A percentile compares a stretch with the other conserved stretches of the same genome.
Conservation (phyloP, 2,113 vertebrate genomes). For the Leptodactylus fuscus region DNA sequence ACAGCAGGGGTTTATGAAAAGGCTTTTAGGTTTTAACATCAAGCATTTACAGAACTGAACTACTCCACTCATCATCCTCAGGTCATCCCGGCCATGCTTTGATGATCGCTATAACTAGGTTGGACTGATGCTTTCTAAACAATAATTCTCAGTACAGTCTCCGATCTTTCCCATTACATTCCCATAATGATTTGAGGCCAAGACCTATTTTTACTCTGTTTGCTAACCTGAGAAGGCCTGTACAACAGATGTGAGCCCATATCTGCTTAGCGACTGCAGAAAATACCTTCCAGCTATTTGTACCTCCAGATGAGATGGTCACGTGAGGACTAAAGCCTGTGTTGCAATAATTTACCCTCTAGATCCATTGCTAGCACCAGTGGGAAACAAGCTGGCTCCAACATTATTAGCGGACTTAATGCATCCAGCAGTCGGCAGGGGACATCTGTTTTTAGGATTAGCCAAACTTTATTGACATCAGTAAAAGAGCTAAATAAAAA, state of each 20-base stretch:
- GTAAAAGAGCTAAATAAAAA: constrained; percentile 30
- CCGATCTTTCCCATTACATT: neutral
- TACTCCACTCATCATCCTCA: neutral
- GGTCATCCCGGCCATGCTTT: neutral
- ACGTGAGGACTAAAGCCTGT: constrained; percentile 12
- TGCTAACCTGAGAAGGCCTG: constrained; percentile 7
- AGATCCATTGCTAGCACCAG: constrained; percentile 7
- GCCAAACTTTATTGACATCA: constrained; percentile 37
- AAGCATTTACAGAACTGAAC: neutral
- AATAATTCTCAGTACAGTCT: neutral
- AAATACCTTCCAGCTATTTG: constrained; percentile 27
- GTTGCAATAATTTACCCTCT: constrained; percentile 36
- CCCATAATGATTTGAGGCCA: neutral
- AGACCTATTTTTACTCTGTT: constrained; percentile 8
- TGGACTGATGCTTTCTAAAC: neutral
- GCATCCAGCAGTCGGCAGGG: constrained; percentile 23
- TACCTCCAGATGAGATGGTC: constrained; percentile 18
- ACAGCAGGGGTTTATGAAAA: neutral
- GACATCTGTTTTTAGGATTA: constrained; percentile 49
- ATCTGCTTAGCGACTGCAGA: constrained; percentile 13
- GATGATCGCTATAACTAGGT: neutral
- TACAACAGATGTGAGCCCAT: constrained; percentile 25
- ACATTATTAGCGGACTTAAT: constrained; percentile 43
- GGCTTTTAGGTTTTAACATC: neutral
- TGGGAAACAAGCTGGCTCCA: constrained; percentile 27